Percentiles rank a stretch among this genome's conserved stretches.
These are phyloP conservation scores for Streptopelia turtur DNA, from an alignment of 2,797 vertebrate genomes.

Conservation along the genomic window DNA sequence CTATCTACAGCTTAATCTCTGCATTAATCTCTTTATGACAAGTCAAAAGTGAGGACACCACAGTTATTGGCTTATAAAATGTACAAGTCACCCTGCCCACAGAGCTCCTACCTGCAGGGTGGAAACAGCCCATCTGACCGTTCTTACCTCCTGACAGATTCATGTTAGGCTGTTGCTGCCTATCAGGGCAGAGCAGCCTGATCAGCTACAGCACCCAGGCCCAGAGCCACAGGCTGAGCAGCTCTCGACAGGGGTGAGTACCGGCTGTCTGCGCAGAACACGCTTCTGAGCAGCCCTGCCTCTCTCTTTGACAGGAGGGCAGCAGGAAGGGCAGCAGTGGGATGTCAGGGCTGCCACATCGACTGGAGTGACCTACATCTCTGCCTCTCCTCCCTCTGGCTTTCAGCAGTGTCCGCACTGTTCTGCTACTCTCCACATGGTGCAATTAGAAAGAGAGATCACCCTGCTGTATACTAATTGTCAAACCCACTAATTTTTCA, in stretches of 20 bases:
- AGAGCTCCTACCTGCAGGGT: background rate
- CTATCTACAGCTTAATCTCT: background rate
- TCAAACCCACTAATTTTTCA: background rate
- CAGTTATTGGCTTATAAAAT: background rate
- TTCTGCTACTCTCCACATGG: background rate
- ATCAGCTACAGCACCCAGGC: background rate
- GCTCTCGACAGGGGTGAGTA: background rate
- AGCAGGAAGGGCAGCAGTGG: background rate
- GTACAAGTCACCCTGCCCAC: background rate
- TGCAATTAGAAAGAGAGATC: background rate
- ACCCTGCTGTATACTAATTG: background rate
- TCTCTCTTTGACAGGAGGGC: slow-evolving; percentile 1
- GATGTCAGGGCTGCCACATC: slow-evolving; percentile 32
- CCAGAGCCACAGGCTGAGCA: background rate
- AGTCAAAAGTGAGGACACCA: background rate
- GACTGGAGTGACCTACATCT: slow-evolving; percentile 52
- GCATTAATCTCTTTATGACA: background rate
- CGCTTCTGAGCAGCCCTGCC: background rate
- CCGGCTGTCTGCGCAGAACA: background rate
- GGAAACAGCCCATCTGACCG: background rate
- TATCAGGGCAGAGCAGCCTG: background rate
- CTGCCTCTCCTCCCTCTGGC: background rate
- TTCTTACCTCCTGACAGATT: background rate
- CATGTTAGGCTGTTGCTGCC: background rate
- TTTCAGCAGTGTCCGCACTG: background rate